Evolutionary conservation across 2,797 vertebrate genomes (phyloP).

Genomic region (Hephaestus fuliginosus): DNA sequence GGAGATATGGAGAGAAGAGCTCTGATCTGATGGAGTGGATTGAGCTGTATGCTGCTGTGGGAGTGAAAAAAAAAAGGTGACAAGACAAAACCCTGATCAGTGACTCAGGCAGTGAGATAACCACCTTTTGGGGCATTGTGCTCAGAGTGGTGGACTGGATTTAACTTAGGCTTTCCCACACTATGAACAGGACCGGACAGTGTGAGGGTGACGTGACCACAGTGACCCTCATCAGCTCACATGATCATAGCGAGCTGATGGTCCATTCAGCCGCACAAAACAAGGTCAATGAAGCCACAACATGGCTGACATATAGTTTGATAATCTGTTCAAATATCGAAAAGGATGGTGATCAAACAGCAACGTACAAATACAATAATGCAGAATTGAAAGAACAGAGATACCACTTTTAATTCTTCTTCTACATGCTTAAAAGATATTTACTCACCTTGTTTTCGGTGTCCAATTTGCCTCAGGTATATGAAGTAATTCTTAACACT

Average conservation of each 20-base stretch:
- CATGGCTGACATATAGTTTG: not conserved
- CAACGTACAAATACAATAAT: not conserved
- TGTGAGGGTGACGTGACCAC: conserved; percentile 26
- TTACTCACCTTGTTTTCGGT: not conserved
- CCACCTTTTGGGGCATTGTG: conserved; percentile 68
- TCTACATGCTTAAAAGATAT: not conserved
- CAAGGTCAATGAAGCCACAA: not conserved
- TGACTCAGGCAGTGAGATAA: conserved; percentile 72
- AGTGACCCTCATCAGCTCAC: conserved; percentile 63
- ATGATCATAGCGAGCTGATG: conserved; percentile 21
- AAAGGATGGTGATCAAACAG: not conserved
- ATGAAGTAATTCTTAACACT: conserved; percentile 8
- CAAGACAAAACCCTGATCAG: conserved; percentile 77
- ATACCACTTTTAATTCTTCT: not conserved
- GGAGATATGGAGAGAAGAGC: conserved; percentile 65
- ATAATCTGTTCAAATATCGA: not conserved
- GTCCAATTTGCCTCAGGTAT: not conserved
- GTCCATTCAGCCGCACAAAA: conserved; percentile 23
- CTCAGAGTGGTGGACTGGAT: conserved; percentile 42
- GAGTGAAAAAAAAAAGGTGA: conserved; percentile 66
- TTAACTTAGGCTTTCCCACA: conserved; percentile 74
- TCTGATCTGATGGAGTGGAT: conserved; percentile 81
- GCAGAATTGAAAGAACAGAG: not conserved
- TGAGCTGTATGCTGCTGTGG: conserved; percentile 69
- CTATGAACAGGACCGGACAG: conserved; percentile 52